Evolutionary conservation across 2,797 vertebrate species (phyloP).

Genomic region (Brotogeris chrysoptera): DNA sequence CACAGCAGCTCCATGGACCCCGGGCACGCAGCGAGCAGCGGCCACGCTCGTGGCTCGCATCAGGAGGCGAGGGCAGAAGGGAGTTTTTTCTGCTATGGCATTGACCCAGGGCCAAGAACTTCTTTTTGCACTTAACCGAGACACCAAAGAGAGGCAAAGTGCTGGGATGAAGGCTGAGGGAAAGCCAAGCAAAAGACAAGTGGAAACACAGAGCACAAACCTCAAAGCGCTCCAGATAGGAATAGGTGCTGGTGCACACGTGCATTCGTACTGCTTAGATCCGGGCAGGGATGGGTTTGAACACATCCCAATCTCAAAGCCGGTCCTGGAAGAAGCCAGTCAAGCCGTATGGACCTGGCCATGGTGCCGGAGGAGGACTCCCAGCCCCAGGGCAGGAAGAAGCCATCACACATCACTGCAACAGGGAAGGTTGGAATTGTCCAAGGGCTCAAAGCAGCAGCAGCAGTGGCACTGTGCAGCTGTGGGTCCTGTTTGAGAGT

Average conservation of each 20-base stretch:
- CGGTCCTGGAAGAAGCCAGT: background rate
- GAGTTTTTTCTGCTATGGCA: background rate
- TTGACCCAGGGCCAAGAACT: background rate
- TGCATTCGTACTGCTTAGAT: background rate
- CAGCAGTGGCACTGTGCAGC: background rate
- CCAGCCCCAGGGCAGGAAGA: background rate
- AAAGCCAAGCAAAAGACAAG: background rate
- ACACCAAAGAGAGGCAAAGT: background rate
- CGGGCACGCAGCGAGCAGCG: background rate
- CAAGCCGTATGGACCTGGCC: accelerated
- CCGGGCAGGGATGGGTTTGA: background rate
- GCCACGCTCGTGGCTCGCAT: accelerated
- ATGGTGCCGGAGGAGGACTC: background rate
- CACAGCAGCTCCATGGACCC: background rate
- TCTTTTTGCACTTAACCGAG: background rate
- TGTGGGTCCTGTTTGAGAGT: background rate
- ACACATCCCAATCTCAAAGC: background rate
- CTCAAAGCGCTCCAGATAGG: background rate
- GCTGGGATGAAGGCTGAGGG: background rate
- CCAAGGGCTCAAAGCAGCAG: background rate
- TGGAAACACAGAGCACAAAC: background rate
- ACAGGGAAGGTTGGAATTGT: background rate
- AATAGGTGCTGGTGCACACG: background rate
- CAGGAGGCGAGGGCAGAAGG: background rate
- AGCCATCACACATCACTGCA: background rate